Evolutionary conservation across 2,888 invertebrate genomes (phyloP).

Genomic region (Xestia sexstrigata): DNA sequence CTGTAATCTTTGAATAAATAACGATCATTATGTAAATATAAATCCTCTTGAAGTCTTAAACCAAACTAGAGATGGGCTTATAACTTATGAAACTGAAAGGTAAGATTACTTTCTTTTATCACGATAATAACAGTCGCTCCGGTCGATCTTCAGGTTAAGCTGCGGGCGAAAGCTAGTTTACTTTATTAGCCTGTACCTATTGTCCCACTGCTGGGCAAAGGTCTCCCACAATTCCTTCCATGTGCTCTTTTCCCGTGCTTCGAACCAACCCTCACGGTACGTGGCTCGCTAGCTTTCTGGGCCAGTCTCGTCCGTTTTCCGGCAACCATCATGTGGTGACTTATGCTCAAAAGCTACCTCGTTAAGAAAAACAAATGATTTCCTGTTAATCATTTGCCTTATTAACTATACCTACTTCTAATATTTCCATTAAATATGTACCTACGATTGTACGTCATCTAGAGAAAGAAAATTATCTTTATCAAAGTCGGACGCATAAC

Average conservation of each 20-base stretch:
- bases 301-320: too few relatives aligned
- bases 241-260: too few relatives aligned
- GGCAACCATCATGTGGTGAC: too few relatives aligned
- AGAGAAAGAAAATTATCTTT: not conserved
- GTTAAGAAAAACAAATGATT: too few relatives aligned
- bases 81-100: slow-evolving; percentile 4
- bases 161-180: too few relatives aligned
- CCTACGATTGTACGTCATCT: not conserved
- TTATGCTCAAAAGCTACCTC: too few relatives aligned
- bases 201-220: too few relatives aligned
- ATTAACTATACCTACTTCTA: not conserved
- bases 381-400: not conserved
- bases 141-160: too few relatives aligned
- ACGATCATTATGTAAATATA: slow-evolving; percentile 11
- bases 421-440: not conserved
- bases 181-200: too few relatives aligned
- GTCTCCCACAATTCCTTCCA: too few relatives aligned
- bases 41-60: slow-evolving; percentile 2
- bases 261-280: too few relatives aligned
- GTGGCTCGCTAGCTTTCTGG: too few relatives aligned
- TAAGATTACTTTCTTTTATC: not conserved
- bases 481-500: not conserved
- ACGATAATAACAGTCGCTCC: not conserved
- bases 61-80: not conserved
- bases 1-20: slow-evolving; percentile 24